A percentile compares a stretch with the other conserved stretches of the same genome.
phyloP scores from a whole-genome alignment of 2,113 vertebrate species.

The Sapajus apella region DNA sequence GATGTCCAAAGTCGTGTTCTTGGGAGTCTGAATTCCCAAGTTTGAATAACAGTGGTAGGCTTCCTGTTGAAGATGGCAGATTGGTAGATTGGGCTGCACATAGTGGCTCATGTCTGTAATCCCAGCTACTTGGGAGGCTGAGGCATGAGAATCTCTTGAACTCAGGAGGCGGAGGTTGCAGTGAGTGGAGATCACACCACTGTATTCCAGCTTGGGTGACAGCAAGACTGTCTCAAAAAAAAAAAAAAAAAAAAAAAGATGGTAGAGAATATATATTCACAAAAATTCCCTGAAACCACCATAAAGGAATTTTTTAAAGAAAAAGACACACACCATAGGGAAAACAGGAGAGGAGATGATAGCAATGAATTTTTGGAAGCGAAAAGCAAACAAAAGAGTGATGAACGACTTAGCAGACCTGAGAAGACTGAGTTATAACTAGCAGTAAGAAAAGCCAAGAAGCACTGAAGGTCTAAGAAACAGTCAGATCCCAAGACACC shows the following conservation, averaged over 20 bases:
- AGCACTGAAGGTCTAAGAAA: not conserved
- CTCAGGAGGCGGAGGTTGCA: not conserved
- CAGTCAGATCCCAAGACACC: not conserved
- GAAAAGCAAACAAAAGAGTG: not conserved
- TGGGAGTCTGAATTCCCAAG: constrained; percentile 22
- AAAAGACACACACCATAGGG: not conserved
- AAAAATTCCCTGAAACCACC: constrained; percentile 10
- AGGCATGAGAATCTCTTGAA: not conserved
- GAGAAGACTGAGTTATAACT: not conserved
- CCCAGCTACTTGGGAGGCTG: not conserved
- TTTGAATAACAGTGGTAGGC: not conserved
- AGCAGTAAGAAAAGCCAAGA: not conserved
- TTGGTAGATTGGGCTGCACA: not conserved
- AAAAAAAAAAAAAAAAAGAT: not conserved
- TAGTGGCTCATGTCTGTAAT: not conserved
- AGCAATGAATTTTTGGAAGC: not conserved
- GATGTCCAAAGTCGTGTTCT: constrained; percentile 2
- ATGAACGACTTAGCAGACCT: not conserved
- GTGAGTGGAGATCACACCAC: not conserved
- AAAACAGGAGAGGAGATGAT: not conserved
- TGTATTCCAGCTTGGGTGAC: not conserved
- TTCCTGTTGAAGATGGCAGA: constrained; percentile 12
- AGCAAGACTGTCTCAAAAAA: not conserved
- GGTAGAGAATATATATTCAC: not conserved
- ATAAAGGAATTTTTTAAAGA: not conserved